A percentile compares a stretch with the other conserved stretches of the same genome.
These are phyloP conservation scores for Sprattus sprattus DNA, from an alignment of 2,113 vertebrate genomes.

Conservation along the genomic window DNA sequence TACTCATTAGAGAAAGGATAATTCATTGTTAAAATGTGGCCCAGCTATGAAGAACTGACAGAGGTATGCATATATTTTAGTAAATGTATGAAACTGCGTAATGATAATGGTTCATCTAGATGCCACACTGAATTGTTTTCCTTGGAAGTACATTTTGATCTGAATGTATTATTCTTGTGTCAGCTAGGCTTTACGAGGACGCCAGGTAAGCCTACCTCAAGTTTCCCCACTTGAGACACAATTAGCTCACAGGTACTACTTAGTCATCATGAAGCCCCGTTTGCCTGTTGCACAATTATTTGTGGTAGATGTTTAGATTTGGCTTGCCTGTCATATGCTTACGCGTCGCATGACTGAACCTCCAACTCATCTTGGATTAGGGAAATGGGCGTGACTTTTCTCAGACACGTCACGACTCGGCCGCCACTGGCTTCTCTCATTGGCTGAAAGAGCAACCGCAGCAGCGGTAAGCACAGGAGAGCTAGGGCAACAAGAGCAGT, in stretches of 20 bases:
- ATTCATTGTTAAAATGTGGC: too few species aligned
- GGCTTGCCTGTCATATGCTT: constrained; percentile 43
- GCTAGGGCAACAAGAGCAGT: constrained; percentile 26
- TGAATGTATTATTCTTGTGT: too few species aligned
- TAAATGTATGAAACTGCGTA: too few species aligned
- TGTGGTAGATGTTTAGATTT: background rate
- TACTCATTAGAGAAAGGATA: too few species aligned
- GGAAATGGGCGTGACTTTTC: constrained; percentile 31
- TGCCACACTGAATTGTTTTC: too few species aligned
- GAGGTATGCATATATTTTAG: too few species aligned
- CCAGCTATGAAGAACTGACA: too few species aligned
- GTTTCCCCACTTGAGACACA: background rate
- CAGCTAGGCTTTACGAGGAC: too few species aligned
- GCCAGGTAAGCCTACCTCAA: too few species aligned
- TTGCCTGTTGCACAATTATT: background rate
- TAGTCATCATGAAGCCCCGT: background rate
- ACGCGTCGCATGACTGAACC: constrained; percentile 62
- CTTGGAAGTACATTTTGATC: too few species aligned
- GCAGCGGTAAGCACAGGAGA: constrained; percentile 15
- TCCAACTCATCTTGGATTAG: constrained; percentile 38
- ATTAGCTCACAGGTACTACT: background rate
- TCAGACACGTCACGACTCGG: background rate
- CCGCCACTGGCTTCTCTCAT: constrained; percentile 44
- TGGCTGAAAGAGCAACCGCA: constrained; percentile 37
- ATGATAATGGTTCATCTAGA: too few species aligned